These are phyloP conservation scores for Drosophila sturtevanti DNA, from an alignment of 1,140 invertebrate genomes.

Conservation along the genomic window DNA sequence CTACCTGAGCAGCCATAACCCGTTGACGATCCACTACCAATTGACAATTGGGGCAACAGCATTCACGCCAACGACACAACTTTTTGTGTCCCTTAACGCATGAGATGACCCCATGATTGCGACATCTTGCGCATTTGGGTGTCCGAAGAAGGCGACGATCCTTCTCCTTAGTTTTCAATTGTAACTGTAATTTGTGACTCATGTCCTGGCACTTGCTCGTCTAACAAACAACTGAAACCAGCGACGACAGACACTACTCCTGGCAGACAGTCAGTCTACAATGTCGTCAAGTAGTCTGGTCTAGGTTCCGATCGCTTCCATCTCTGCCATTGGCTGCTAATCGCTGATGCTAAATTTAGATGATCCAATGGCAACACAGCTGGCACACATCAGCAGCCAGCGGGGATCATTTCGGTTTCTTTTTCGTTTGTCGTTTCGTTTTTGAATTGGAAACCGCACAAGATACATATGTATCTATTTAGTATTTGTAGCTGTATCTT, in stretches of 20 bases:
- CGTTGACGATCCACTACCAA: conserved; percentile 93
- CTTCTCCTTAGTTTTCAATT: conserved; percentile 24
- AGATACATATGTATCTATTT: conserved; percentile 13
- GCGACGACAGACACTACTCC: conserved; percentile 27
- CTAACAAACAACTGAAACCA: conserved; percentile 59
- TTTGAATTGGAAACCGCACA: conserved; percentile 16
- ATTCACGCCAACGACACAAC: conserved; percentile 90
- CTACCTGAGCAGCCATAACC: conserved; percentile 95
- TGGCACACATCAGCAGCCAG: conserved; percentile 50
- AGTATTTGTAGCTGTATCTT: not conserved
- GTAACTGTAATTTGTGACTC: conserved; percentile 13
- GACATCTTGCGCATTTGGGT: conserved; percentile 94
- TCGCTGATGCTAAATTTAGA: conserved; percentile 68
- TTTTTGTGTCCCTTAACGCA: conserved; percentile 94
- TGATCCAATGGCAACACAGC: conserved; percentile 67
- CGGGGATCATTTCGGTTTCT: not conserved
- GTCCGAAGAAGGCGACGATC: conserved; percentile 85
- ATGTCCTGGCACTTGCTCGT: conserved; percentile 21
- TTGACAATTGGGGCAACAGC: conserved; percentile 92
- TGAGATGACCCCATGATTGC: conserved; percentile 95
- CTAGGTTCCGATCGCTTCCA: not conserved
- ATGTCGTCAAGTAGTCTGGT: conserved; percentile 63
- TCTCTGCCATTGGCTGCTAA: conserved; percentile 74
- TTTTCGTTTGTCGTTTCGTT: not conserved
- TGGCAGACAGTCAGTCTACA: conserved; percentile 58